Evolutionary conservation across 2,888 invertebrate genomes (phyloP), one percentile per base, ranked within the genome.

Genomic region (Idaea aversata): DNA sequence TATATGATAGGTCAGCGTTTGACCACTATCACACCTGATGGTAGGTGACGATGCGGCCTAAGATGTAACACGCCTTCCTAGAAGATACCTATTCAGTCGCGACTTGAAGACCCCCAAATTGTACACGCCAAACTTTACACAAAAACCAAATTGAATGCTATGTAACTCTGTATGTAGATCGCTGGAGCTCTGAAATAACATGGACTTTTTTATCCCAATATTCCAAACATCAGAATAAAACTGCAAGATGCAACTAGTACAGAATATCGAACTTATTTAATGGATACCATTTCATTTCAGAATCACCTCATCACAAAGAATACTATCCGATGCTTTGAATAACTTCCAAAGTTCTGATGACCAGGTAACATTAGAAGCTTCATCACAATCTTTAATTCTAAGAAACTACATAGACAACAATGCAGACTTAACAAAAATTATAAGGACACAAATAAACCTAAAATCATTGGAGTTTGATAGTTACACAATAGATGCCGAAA

Each of bases 341-440:
- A 97, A 97, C 87, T 98, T 98, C 79, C 97, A 97, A 85, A 93
- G 90, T 70, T 94, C 94, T 61, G 97, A 97, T 87, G 96, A 97
- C 73, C 98, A 98, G 89, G 94, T 98, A 10, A 97, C 97, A 15
- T 81, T 98, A 59, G 96, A 96, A 83, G 95, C 95, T 5, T 93
- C 93, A 59, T 82, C 93, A 59, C 93, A 95, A 61, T 95, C 94
- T 75, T 87, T 97, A 57, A 85, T 95, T 4, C 91, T 97, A 5
- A 94, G 97, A 74, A 98, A 98, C 87, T 98, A 97, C 86, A 93
- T 96, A 63, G 96, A 97, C 78, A 95, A 95, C 65, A 91, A 88
- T 70, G 80, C 90, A 77, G 92, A 94, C 87, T 94, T 95, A 74
- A 93, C 94, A 4, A 96, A 96, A 86, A 94, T 95, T 66, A 95